phyloP scores from a whole-genome alignment of 2,113 vertebrate genomes.

The Leptodactylus fuscus region DNA sequence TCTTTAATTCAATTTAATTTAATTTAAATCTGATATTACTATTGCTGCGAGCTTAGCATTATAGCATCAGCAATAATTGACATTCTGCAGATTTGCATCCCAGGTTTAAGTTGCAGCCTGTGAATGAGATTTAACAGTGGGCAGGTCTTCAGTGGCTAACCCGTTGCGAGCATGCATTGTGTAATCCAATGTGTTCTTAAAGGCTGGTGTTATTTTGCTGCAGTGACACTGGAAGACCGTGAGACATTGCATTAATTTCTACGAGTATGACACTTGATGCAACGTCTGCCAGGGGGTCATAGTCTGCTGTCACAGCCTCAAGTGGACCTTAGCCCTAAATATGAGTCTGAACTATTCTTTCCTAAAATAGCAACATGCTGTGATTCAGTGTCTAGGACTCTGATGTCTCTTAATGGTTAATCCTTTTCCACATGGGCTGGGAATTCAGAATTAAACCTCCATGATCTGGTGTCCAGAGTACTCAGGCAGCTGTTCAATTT shows the following conservation, averaged over 20 bases:
- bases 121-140: too few species aligned
- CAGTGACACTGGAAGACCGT: background rate
- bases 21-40: too few species aligned
- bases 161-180: too few species aligned
- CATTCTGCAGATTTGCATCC: too few species aligned
- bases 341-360: background rate
- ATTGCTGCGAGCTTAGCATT: too few species aligned
- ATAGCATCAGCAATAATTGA: too few species aligned
- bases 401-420: constrained; percentile 1
- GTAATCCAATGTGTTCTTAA: too few species aligned
- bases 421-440: constrained; percentile 5
- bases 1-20: too few species aligned
- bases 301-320: background rate
- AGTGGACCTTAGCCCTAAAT: background rate
- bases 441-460: constrained; percentile 16
- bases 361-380: background rate
- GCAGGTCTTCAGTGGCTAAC: too few species aligned
- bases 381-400: background rate
- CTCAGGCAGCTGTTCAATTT: background rate
- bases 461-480: background rate
- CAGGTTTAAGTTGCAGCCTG: too few species aligned
- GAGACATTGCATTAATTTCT: background rate
- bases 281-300: background rate
- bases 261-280: background rate
- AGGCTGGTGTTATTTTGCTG: background rate